Conservation (phyloP, 2,113 vertebrate species). For the Vimba vimba region DNA sequence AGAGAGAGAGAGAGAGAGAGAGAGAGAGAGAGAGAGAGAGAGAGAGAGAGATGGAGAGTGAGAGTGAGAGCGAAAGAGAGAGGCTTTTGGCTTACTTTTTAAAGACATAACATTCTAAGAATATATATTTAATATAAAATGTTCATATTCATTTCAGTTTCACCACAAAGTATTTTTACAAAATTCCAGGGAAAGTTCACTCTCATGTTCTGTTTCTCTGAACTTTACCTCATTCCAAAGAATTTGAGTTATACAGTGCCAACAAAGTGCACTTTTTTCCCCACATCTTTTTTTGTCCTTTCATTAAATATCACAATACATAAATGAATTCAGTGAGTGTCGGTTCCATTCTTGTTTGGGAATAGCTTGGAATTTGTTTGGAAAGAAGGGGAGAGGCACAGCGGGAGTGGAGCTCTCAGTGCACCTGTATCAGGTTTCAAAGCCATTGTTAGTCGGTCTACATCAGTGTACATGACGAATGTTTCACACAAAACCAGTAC, state of each 20-base stretch:
- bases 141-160: background rate
- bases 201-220: background rate
- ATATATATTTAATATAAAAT: background rate
- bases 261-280: background rate
- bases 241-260: background rate
- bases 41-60: background rate
- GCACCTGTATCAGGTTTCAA: conserved; percentile 41
- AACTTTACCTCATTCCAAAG: background rate
- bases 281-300: background rate
- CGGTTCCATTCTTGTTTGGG: background rate
- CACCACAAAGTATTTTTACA: background rate
- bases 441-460: conserved; percentile 11
- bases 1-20: background rate
- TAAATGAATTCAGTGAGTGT: background rate
- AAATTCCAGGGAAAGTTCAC: background rate
- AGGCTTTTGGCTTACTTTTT: background rate
- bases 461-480: background rate
- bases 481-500: conserved; percentile 35
- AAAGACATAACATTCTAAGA: background rate
- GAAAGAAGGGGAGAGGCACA: background rate
- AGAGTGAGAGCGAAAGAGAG: background rate
- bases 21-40: background rate
- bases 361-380: background rate
- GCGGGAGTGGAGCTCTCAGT: background rate
- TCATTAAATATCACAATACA: background rate